phyloP scores from a whole-genome alignment of 2,888 invertebrate genomes.

The Drosophila merina region DNA sequence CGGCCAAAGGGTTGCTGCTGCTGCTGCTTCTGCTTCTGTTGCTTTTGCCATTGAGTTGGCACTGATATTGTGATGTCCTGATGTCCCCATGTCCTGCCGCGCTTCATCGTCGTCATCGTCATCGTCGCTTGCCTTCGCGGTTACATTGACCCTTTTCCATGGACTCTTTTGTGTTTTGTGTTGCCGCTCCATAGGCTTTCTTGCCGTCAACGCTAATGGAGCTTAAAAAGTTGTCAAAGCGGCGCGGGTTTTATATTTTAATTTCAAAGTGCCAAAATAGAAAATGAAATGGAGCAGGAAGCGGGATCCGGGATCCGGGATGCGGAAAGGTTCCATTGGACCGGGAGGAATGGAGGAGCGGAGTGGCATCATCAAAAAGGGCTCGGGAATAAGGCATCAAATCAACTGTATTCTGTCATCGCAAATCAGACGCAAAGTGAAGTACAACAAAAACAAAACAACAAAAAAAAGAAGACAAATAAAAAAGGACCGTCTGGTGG shows the following conservation, averaged over 20 bases:
- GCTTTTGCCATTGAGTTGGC: conserved; percentile 19
- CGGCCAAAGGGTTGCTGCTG: conserved; percentile 28
- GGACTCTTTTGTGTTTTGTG: conserved; percentile 38
- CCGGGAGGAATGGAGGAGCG: background rate
- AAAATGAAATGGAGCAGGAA: conserved; percentile 62
- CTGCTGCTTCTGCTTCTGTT: conserved; percentile 11
- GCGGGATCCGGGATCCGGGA: background rate
- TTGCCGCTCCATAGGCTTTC: conserved; percentile 60
- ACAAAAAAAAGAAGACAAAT: background rate
- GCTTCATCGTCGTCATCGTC: conserved; percentile 4
- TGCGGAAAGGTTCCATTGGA: background rate
- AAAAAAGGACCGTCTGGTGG: background rate
- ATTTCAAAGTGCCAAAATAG: conserved; percentile 71
- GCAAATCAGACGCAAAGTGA: conserved; percentile 72
- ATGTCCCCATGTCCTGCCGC: conserved; percentile 64
- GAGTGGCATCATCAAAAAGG: conserved; percentile 36
- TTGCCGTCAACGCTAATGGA: conserved; percentile 74
- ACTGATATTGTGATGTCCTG: conserved; percentile 30
- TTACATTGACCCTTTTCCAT: conserved; percentile 71
- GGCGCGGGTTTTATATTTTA: conserved; percentile 70
- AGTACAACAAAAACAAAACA: conserved; percentile 1
- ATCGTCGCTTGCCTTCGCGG: conserved; percentile 66
- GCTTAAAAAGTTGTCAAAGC: conserved; percentile 78
- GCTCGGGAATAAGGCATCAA: conserved; percentile 50
- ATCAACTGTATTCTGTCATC: conserved; percentile 57